phyloP scores from a whole-genome alignment of 2,113 vertebrate species.

The Dasyprocta punctata region DNA sequence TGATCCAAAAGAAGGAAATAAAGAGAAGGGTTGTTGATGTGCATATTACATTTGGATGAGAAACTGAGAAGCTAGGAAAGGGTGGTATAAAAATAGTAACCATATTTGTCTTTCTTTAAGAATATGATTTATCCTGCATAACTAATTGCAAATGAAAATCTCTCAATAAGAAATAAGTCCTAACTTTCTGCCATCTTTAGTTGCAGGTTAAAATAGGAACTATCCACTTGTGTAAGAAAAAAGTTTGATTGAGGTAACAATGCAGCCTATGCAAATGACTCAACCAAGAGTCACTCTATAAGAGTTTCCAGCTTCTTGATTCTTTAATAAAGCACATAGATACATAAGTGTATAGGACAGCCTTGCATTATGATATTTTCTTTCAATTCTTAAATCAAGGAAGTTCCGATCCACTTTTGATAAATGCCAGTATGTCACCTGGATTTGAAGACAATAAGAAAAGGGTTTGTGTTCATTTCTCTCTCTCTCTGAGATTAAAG shows the following conservation, averaged over 20 bases:
- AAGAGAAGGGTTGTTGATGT: accelerated
- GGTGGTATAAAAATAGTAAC: neutral
- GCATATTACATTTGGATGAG: neutral
- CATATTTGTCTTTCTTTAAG: neutral
- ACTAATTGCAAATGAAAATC: neutral
- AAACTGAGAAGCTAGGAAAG: neutral
- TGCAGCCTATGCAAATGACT: neutral
- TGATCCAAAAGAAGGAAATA: neutral
- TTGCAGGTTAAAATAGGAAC: neutral
- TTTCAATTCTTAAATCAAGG: conserved; percentile 26
- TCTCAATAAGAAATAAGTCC: neutral
- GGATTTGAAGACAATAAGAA: conserved; percentile 73
- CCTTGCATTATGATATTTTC: neutral
- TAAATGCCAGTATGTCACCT: conserved; percentile 38
- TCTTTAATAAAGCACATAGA: conserved; percentile 37
- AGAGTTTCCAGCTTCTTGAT: neutral
- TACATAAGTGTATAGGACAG: neutral
- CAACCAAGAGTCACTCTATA: neutral
- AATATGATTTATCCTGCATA: neutral
- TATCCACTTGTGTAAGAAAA: neutral
- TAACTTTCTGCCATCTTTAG: neutral
- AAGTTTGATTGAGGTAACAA: neutral
- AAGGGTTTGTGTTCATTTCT: conserved; percentile 51
- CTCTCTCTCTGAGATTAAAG: conserved; percentile 34
- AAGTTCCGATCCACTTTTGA: conserved; percentile 33